Evolutionary conservation across 2,888 invertebrate genomes (phyloP), one percentile per base, ranked within the genome.

Genomic region (Spodoptera exigua): DNA sequence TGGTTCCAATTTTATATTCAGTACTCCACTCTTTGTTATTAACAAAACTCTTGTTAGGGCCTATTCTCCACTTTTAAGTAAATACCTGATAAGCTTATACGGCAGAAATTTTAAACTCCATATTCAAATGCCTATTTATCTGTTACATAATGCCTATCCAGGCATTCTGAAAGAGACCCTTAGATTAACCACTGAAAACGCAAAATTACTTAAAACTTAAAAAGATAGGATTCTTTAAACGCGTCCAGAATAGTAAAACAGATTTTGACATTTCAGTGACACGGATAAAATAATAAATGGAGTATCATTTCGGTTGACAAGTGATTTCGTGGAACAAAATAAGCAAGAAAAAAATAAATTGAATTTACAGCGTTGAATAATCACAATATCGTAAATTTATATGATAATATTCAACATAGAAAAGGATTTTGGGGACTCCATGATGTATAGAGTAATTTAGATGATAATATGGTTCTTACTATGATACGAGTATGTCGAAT

Each of bases 381-480:
- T 36, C 52, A 41, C 43, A 45, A 56, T 66, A 66, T 57, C 44
- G 58, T 66, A 44, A 54, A 43, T 66, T 61, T 62, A 61, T 70
- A 59, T 45, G 61, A 71, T 66, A 66, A 62, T 70, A 66, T 70
- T 53, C 67, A 48, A 59, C n/a, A 43, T 49, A 59, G 27, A 49
- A 53, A 9, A 70, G 55, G 54, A 61, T 66, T 66, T 64, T 57
- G 37, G 53, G 58, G 16, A 49, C 55, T 49, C 12, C 11, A 34
- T 45, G 55, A 48, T 48, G 52, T 61, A 53, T 32, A 46, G 32
- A 12, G 49, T 55, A 58, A 70, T 70, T 61, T 58, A 53, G 58
- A 65, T 37, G 65, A 53, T 70, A 65, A 70, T 70, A 51, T 37
- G 57, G 70, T 70, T 65, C 53, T 58, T 68, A 52, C n/a, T 35